A percentile compares a stretch with the other conserved stretches of the same genome.
These are phyloP conservation scores for Amazona guildingii DNA, from an alignment of 2,113 vertebrate species.

Conservation along the genomic window DNA sequence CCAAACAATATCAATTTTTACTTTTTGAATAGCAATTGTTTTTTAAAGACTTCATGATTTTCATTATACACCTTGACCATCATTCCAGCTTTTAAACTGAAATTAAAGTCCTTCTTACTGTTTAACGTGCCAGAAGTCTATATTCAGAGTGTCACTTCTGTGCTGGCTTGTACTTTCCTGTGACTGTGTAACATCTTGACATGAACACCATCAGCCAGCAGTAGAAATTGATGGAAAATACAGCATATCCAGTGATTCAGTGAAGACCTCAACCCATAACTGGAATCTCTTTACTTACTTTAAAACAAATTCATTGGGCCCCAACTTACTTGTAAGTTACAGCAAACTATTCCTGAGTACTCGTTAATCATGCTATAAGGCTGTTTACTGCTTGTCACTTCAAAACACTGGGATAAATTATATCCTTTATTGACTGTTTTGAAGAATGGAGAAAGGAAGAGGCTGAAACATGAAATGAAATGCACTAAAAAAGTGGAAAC, in stretches of 20 bases:
- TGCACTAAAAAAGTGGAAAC: constrained; percentile 65
- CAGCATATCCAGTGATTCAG: background rate
- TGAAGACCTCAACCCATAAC: background rate
- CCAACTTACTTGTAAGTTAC: constrained; percentile 18
- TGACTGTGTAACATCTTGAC: background rate
- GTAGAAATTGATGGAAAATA: background rate
- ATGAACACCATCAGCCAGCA: background rate
- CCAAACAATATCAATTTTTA: background rate
- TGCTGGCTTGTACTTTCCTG: background rate
- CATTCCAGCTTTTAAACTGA: background rate
- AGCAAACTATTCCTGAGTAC: constrained; percentile 47
- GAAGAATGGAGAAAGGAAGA: background rate
- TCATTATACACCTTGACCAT: background rate
- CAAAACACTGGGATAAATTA: background rate
- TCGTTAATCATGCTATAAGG: constrained; percentile 63
- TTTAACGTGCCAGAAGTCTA: background rate
- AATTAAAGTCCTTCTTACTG: background rate
- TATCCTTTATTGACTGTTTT: background rate
- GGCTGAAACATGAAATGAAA: constrained; percentile 43
- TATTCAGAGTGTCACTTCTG: background rate
- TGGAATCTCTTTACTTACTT: background rate
- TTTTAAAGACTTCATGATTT: background rate
- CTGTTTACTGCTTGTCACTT: constrained; percentile 59
- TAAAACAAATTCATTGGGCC: background rate
- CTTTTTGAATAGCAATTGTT: background rate